These are phyloP conservation scores for Chionomys nivalis DNA, from an alignment of 2,113 vertebrate species.

Conservation along the genomic window DNA sequence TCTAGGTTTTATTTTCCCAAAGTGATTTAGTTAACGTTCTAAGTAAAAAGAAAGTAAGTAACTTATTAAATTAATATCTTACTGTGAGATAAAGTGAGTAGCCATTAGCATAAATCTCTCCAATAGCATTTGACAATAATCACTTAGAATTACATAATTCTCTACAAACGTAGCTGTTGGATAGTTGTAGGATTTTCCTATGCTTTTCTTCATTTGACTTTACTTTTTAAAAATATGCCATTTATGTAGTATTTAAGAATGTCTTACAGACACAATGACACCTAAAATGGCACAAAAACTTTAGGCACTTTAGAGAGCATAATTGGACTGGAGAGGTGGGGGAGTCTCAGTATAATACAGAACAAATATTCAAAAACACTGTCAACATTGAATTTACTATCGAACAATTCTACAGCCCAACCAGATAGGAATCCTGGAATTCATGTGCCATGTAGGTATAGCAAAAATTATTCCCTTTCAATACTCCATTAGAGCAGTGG, in stretches of 20 bases:
- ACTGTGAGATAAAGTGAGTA: slow-evolving; percentile 34
- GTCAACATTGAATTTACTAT: neutral
- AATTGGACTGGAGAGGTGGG: neutral
- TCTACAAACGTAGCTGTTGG: neutral
- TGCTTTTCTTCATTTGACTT: neutral
- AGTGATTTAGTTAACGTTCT: slow-evolving; percentile 46
- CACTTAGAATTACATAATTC: neutral
- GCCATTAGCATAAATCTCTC: slow-evolving; percentile 29
- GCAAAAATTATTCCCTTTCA: neutral
- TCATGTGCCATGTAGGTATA: neutral
- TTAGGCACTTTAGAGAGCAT: neutral
- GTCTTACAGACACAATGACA: neutral
- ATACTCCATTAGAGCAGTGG: neutral
- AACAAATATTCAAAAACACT: neutral
- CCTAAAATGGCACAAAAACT: neutral
- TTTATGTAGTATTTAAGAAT: neutral
- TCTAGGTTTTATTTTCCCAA: slow-evolving; percentile 57
- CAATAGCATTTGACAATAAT: neutral
- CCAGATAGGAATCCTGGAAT: neutral
- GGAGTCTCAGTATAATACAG: neutral
- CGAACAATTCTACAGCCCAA: neutral
- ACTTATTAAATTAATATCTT: slow-evolving; percentile 44
- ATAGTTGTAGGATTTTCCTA: neutral
- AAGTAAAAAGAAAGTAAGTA: slow-evolving; percentile 30
- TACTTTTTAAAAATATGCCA: slow-evolving; percentile 3